Base-by-base conservation (phyloP, 2,113 vertebrate genomes). In the Protomyctophum bolini region DNA sequence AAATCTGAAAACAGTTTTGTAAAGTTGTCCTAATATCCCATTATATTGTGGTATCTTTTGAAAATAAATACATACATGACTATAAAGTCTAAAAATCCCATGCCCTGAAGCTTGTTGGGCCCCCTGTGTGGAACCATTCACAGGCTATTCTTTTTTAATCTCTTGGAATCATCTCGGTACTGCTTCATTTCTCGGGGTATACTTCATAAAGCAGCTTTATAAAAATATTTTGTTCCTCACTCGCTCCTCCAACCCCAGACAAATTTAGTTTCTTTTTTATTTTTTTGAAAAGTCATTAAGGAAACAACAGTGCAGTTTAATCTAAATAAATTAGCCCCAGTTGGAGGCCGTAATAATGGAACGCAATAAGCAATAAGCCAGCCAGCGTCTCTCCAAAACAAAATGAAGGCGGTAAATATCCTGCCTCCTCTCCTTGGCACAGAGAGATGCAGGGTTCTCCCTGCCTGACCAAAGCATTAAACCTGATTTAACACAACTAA, bases 241-340 rank as follows among this genome's bases (percentile, higher is more conserved):
- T 21, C 21, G 21, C 21, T 21, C 21, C 21, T 41, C 74, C 68
- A 82, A 82, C 70, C 75, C 68, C 76, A 58, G 60, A 81, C 68
- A 76, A 79, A 86, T 83, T 76, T 76, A 77, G 80, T 75, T 86
- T 52, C 2, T 54, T 62, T 56, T 48, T 11, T 8, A 1, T 84
- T 81, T 69, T 64, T 75, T 10, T 12, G 65, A 82, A 82, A 89
- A 84, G 33, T 58, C 82, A 90, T 91, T 87, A 87, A 82, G 84
- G 73, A 89, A 90, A 91, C 87, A 91, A 87, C 86, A 87, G 77
- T 85, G 84, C 77, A 70, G 84, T 93, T 92, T 91, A 92, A 94
- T 93, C 89, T 89, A 90, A 93, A 94, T 92, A 92, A 93, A 94
- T 93, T 92, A 89, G 76, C 84, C 90, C 90, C 88, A 84, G 91